Percentiles rank a stretch among this genome's conserved stretches.
Conservation (phyloP, 2,888 invertebrate species). For the Adineta ricciae region DNA sequence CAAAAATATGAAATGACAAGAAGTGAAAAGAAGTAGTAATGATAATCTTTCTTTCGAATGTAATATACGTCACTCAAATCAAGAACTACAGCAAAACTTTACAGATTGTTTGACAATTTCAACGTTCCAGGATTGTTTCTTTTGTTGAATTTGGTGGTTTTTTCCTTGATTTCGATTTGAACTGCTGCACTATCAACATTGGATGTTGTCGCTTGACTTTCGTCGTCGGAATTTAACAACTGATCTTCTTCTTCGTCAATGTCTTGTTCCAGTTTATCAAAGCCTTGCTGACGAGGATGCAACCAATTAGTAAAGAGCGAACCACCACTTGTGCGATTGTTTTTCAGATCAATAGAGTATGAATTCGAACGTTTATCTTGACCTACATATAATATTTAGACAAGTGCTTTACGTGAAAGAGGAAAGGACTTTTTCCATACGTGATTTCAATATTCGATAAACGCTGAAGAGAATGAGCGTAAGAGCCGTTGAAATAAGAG, state of each 20-base stretch:
- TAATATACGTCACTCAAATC: too few relatives aligned
- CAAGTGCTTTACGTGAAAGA: neutral
- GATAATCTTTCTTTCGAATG: too few relatives aligned
- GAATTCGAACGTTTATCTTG: neutral
- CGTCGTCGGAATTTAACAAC: neutral
- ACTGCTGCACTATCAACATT: neutral
- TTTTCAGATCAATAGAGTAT: constrained; percentile 19
- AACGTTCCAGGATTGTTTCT: too few relatives aligned
- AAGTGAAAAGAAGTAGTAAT: too few relatives aligned
- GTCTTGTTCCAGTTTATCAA: constrained; percentile 14
- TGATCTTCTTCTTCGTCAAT: neutral
- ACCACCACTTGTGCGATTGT: neutral
- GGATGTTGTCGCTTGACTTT: neutral
- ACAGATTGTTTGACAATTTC: too few relatives aligned
- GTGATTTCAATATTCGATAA: constrained; percentile 38
- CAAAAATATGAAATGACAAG: too few relatives aligned
- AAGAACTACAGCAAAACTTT: too few relatives aligned
- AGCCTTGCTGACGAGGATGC: constrained; percentile 15
- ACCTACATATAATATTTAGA: neutral
- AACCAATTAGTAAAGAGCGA: constrained; percentile 21
- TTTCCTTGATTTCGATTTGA: neutral
- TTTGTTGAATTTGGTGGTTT: too few relatives aligned
- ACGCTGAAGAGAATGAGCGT: too few relatives aligned
- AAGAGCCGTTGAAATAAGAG: too few relatives aligned
- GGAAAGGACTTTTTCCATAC: neutral